phyloP scores from a whole-genome alignment of 2,113 vertebrate genomes.

The Rafetus swinhoei region DNA sequence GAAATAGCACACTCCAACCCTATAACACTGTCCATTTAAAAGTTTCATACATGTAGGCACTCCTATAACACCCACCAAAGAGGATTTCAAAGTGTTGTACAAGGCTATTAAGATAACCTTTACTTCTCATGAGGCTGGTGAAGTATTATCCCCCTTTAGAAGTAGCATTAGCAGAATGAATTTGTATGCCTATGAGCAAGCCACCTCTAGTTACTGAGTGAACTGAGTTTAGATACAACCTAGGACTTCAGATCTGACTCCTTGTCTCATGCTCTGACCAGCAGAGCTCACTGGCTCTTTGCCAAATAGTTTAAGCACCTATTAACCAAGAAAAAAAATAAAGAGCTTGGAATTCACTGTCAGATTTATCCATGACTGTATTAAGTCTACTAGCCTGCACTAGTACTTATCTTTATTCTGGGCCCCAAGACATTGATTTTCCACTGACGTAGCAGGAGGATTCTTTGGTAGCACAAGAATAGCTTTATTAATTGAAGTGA shows the following conservation, averaged over 20 bases:
- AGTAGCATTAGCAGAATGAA: not conserved
- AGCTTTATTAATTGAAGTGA: not conserved
- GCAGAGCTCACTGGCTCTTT: constrained; percentile 47
- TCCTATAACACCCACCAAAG: not conserved
- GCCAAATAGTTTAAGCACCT: constrained; percentile 74
- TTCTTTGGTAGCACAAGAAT: not conserved
- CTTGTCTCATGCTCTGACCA: not conserved
- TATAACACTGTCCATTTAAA: not conserved
- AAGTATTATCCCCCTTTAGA: accelerated
- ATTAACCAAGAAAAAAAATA: constrained; percentile 62
- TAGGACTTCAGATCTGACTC: constrained; percentile 27
- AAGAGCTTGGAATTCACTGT: constrained; percentile 61
- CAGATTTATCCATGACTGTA: constrained; percentile 54
- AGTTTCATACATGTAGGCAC: not conserved
- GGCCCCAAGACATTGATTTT: constrained; percentile 45
- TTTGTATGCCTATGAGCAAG: accelerated
- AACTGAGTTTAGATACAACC: constrained; percentile 48
- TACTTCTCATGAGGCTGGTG: not conserved
- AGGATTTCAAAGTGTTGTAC: not conserved
- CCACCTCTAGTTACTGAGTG: not conserved
- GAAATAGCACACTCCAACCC: not conserved
- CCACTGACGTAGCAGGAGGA: constrained; percentile 13
- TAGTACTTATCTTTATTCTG: constrained; percentile 58
- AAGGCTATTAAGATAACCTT: not conserved
- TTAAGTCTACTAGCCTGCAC: constrained; percentile 41